A percentile compares a stretch with the other conserved stretches of the same genome.
phyloP scores from a whole-genome alignment of 2,888 invertebrate species.

The Hyles lineata region DNA sequence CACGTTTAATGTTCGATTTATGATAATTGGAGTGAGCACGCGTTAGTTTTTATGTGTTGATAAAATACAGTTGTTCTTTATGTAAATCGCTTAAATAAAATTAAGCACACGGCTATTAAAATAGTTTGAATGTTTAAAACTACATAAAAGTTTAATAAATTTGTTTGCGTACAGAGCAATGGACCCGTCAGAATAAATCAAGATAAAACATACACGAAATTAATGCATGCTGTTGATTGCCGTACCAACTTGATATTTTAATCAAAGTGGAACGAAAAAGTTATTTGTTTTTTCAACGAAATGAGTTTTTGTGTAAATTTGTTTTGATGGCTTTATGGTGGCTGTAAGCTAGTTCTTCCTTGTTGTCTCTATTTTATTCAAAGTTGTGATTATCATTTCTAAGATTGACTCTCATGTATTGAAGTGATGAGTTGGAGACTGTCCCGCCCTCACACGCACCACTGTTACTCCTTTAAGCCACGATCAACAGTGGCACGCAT shows the following conservation, averaged over 20 bases:
- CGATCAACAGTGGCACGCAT: too few species aligned
- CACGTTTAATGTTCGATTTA: slow-evolving; percentile 19
- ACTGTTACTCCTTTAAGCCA: too few species aligned
- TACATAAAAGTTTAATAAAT: slow-evolving; percentile 26
- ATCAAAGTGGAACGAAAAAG: neutral
- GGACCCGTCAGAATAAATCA: slow-evolving; percentile 19
- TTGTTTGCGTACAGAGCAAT: slow-evolving; percentile 30
- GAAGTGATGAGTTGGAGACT: too few species aligned
- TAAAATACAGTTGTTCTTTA: slow-evolving; percentile 20
- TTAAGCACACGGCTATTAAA: slow-evolving; percentile 12
- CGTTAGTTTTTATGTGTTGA: slow-evolving; percentile 3
- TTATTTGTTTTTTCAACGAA: neutral
- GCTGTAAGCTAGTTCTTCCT: too few species aligned
- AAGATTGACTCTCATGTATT: too few species aligned
- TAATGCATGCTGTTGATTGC: slow-evolving; percentile 17
- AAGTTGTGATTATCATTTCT: too few species aligned
- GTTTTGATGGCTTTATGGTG: too few species aligned
- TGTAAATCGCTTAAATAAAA: slow-evolving; percentile 12
- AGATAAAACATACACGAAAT: neutral
- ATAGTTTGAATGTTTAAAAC: slow-evolving; percentile 6
- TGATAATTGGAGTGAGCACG: slow-evolving; percentile 12
- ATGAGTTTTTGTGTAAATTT: neutral
- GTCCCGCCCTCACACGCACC: too few species aligned
- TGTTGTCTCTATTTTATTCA: too few species aligned
- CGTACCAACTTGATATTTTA: neutral